Base-by-base conservation (phyloP, 2,113 vertebrate species). In the Salvelinus sp. region DNA sequence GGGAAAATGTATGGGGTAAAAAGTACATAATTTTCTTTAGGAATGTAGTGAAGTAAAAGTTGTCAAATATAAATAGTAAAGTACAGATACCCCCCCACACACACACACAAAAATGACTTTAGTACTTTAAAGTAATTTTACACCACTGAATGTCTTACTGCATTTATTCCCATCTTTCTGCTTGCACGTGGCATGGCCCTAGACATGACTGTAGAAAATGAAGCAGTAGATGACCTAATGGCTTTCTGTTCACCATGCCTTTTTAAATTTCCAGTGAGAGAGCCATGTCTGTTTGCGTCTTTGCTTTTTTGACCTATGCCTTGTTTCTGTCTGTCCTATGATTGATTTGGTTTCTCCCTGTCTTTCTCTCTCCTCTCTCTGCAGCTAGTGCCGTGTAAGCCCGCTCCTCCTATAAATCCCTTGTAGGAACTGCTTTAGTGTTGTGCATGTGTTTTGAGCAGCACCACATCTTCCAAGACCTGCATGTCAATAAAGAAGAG, bases 381-480 rank as follows among this genome's bases (percentile, higher is more conserved):
- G 86, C 95, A 99, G 98, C 93, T 86, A 95, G 91, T 93, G 93
- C 92, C 92, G 92, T 95, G 94, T 98, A 97, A 96, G 92, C 93
- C 89, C 91, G 88, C 93, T 79, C 92, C 75, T 76, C 33, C 86
- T 89, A 79, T 84, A 79, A 86, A 84, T 81, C 80, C 84, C 89
- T 88, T 79, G 92, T 95, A 95, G 95, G 94, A 85, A 90, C 92
- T 94, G 93, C 95, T 96, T 94, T 91, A 93, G 94, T 94, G 94
- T 97, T 94, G 94, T 97, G 96, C 95, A 95, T 98, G 96, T 95
- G 92, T 97, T 95, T 95, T 94, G 93, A 94, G 92, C 94, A 93
- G 93, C 93, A 92, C 91, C 93, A 95, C 94, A 93, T 95, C 94
- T 94, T 85, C 92, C 93, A 92, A 93, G 92, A 93, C 93, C 94